Evolutionary conservation across 1,140 invertebrate genomes (phyloP).

Genomic region (Mercenaria mercenaria): DNA sequence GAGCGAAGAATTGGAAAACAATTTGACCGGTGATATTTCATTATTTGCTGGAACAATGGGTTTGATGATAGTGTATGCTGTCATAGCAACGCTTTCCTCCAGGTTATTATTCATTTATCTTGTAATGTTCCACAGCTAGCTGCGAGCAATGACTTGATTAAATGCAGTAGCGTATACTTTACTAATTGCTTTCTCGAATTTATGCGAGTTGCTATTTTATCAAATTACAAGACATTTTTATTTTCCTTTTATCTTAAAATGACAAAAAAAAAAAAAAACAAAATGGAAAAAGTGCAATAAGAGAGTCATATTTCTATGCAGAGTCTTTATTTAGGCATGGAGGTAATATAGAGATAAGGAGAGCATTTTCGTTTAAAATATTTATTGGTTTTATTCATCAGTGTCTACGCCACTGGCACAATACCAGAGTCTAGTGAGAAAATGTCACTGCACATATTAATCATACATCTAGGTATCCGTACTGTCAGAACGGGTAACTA

Average conservation of each 20-base stretch:
- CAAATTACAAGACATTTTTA: background rate
- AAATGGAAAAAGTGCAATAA: too few species aligned
- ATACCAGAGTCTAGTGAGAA: too few species aligned
- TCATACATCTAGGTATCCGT: too few species aligned
- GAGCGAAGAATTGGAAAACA: conserved; percentile 37
- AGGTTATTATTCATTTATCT: background rate
- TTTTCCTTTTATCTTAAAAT: background rate
- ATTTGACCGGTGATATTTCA: conserved; percentile 49
- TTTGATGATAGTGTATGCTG: conserved; percentile 67
- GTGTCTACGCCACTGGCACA: too few species aligned
- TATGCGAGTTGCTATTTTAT: background rate
- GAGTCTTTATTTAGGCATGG: too few species aligned
- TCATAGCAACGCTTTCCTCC: conserved; percentile 43
- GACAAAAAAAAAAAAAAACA: too few species aligned
- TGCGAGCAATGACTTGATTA: background rate
- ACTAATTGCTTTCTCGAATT: background rate
- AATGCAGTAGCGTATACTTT: background rate
- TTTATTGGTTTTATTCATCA: too few species aligned
- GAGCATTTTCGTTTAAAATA: too few species aligned
- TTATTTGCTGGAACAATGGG: conserved; percentile 67
- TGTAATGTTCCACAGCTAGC: background rate
- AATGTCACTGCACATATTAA: too few species aligned
- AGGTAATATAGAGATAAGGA: too few species aligned
- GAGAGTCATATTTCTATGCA: too few species aligned
- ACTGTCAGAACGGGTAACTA: too few species aligned